Base-by-base conservation (phyloP, 2,797 vertebrate species). In the Telmatherina bonti region DNA sequence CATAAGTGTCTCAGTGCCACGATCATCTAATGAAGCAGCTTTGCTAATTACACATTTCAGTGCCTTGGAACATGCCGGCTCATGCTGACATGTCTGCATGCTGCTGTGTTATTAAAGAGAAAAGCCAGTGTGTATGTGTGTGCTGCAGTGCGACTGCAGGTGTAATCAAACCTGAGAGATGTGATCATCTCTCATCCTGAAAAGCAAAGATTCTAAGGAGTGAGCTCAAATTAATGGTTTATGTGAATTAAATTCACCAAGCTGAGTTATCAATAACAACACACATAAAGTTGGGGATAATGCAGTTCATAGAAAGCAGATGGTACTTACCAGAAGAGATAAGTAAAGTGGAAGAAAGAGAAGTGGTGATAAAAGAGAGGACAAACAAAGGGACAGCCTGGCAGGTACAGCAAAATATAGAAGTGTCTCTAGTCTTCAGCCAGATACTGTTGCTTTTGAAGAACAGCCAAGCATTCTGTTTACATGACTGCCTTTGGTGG, bases 381-480 rank as follows among this genome's bases (percentile, higher is more conserved):
- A 72, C 45, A 66, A 38, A 82, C n/a, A 78, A 38, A 79, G 45
- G 72, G 57, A 70, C 31, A 72, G 63, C 52, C 29, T 65, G 55
- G 38, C 70, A 71, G 64, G 64, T 59, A 61, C 64, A 67, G 73
- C 35, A 20, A 70, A 65, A 74, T 74, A 70, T 27, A 68, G 59
- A 66, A 52, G 55, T 51, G 64, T 76, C 72, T 89, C 66, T 86
- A 33, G 86, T 89, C 82, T 73, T 74, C 41, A 72, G 83, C 83
- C 88, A 89, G 81, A 81, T 64, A 61, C 45, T 26, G 26, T 76
- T 20, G 27, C 56, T 79, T 83, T 75, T 88, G 81, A 84, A 78
- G 77, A 63, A 29, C 66, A 43, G 81, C 89, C 89, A 92, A 67
- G 76, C 67, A 61, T 59, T 77, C 57, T 83, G 74, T 81, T 79